Evolutionary conservation across 2,113 vertebrate species (phyloP), one percentile per base, ranked within the genome.

Genomic region (Antigone vipio): DNA sequence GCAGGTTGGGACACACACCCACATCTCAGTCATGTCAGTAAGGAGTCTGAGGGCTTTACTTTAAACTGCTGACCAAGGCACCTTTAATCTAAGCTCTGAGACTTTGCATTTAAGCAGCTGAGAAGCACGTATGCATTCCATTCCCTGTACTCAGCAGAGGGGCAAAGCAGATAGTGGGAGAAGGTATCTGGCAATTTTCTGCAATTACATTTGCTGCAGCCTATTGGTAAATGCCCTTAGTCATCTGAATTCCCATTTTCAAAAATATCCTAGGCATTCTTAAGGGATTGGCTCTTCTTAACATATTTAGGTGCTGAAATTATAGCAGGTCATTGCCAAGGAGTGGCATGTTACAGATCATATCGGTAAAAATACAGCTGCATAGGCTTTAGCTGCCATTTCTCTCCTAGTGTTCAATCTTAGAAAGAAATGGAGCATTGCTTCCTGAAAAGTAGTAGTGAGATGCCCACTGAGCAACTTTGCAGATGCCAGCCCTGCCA

Each of bases 401-500:
- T 97, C 58, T 78, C 42, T 95, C 81, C 53, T 71, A 44, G 38
- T 47, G 30, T 68, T 89, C 49, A 85, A 21, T 49, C 58, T 89
- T 72, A 81, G 96, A 85, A 92, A 87, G 69, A 87, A 89, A 79
- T 69, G 45, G 56, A 87, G 89, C 42, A 38, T 79, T 67, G 17
- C 66, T 95, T 93, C 66, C 73, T 85, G 86, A 94, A 64, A 97
- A 91, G 80, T 91, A 83, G 29, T 75, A 58, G 64, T 38, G 77
- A 92, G 84, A 47, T 91, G 74, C 84, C 86, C 86, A 89, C 74
- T 79, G 77, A 89, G 86, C 58, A 95, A 53, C 89, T 96, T 75
- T 85, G 49, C 93, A 91, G 86, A 71, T 94, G 88, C 93, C 95
- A 93, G 6, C 69, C 53, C 53, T 93, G 86, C 69, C 92, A 89